Evolutionary conservation across 2,113 vertebrate genomes (phyloP).

Genomic region (Parus major): DNA sequence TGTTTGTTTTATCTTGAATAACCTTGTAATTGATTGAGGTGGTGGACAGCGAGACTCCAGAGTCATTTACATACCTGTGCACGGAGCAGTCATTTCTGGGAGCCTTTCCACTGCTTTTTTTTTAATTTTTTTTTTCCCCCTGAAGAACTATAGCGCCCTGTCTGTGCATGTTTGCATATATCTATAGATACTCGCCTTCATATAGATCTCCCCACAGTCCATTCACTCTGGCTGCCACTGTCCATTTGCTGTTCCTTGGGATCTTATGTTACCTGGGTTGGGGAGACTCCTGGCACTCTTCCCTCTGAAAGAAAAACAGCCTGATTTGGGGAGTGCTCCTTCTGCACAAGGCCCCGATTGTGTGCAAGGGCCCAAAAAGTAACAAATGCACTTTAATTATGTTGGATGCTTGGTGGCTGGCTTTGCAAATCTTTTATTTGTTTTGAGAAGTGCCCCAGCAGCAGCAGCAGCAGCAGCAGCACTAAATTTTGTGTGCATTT

Average conservation of each 20-base stretch:
- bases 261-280: slow-evolving; percentile 73
- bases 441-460: slow-evolving; percentile 76
- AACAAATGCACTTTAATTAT: slow-evolving; percentile 84
- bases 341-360: slow-evolving; percentile 79
- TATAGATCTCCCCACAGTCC: slow-evolving; percentile 61
- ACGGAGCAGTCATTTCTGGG: slow-evolving; percentile 43
- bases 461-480: slow-evolving; percentile 49
- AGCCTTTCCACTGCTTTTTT: slow-evolving; percentile 4
- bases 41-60: slow-evolving; percentile 64
- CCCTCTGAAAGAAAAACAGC: slow-evolving; percentile 77
- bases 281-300: slow-evolving; percentile 74
- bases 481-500: slow-evolving; percentile 76
- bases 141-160: slow-evolving; percentile 38
- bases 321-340: slow-evolving; percentile 65
- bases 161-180: slow-evolving; percentile 35
- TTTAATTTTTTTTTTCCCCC: neutral
- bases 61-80: slow-evolving; percentile 70
- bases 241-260: slow-evolving; percentile 69
- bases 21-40: slow-evolving; percentile 56
- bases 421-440: slow-evolving; percentile 83
- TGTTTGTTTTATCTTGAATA: slow-evolving; percentile 71
- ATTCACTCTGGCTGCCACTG: slow-evolving; percentile 60
- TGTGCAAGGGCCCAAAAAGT: slow-evolving; percentile 71
- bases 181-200: slow-evolving; percentile 34
- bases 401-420: slow-evolving; percentile 77